Evolutionary conservation across 2,797 vertebrate species (phyloP).

Genomic region (Oceanodroma leucorhoa): DNA sequence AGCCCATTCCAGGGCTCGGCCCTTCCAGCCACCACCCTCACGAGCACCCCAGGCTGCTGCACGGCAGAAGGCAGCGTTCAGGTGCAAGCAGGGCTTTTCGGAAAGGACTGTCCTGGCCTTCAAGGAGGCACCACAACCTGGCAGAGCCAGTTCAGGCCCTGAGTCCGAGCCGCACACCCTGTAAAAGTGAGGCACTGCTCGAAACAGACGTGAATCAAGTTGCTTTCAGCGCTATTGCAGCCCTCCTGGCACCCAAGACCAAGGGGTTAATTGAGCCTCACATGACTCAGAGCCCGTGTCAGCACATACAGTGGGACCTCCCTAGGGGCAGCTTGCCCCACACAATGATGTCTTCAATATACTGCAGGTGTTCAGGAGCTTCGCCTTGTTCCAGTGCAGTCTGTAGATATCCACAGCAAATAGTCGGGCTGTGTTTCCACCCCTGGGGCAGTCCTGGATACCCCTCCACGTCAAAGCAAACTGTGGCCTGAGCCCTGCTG

Average conservation of each 20-base stretch:
- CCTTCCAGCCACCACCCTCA: not conserved
- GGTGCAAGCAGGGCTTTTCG: not conserved
- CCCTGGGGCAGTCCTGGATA: accelerated
- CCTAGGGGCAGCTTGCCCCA: not conserved
- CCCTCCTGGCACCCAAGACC: not conserved
- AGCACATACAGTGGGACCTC: not conserved
- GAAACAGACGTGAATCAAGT: not conserved
- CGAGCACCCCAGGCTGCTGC: not conserved
- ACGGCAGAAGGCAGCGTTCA: not conserved
- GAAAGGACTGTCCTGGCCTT: not conserved
- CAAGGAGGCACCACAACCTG: not conserved
- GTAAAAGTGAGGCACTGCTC: not conserved
- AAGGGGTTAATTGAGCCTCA: not conserved
- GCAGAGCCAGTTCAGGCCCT: too few species aligned
- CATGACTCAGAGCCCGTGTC: not conserved
- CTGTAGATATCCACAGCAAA: not conserved
- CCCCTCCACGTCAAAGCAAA: not conserved
- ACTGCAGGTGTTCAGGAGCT: not conserved
- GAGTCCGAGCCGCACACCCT: not conserved
- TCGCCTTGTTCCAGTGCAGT: not conserved
- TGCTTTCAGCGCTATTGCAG: not conserved
- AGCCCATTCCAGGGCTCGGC: too few species aligned
- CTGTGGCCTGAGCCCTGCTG: not conserved
- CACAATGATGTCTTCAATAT: not conserved
- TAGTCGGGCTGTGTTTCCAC: not conserved